Conservation (phyloP, 2,797 vertebrate genomes). For the Microhierax caerulescens region DNA sequence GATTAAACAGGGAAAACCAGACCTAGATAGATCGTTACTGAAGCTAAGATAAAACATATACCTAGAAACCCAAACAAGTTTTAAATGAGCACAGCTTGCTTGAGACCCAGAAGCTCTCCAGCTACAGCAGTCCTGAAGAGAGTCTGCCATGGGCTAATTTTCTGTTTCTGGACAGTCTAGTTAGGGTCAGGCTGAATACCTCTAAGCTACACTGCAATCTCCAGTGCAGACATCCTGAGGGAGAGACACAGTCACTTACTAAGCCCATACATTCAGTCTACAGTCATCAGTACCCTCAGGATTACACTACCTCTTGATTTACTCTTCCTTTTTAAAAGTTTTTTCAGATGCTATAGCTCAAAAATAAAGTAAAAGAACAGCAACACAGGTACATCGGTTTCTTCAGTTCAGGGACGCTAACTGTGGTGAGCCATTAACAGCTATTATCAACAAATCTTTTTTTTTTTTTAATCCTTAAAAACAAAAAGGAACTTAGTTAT, state of each 20-base stretch:
- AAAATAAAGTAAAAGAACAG: background rate
- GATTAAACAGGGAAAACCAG: background rate
- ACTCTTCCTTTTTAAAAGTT: background rate
- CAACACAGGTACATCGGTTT: background rate
- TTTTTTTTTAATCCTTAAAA: background rate
- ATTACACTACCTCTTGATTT: background rate
- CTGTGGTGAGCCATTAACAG: background rate
- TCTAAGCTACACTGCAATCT: background rate
- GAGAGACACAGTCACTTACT: background rate
- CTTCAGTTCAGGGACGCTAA: background rate
- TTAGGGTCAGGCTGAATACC: background rate
- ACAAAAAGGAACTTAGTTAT: background rate
- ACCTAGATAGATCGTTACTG: background rate
- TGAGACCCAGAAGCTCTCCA: background rate
- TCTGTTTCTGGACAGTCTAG: background rate
- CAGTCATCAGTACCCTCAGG: background rate
- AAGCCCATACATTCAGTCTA: background rate
- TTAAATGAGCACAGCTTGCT: background rate
- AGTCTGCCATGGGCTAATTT: background rate
- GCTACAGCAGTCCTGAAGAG: background rate
- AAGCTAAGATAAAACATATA: background rate
- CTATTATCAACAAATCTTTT: background rate
- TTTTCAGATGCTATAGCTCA: background rate
- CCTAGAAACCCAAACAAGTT: background rate
- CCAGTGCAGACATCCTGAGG: background rate